These are phyloP conservation scores for Tyrophagus putrescentiae DNA, from an alignment of 1,140 invertebrate genomes.

Conservation along the genomic window DNA sequence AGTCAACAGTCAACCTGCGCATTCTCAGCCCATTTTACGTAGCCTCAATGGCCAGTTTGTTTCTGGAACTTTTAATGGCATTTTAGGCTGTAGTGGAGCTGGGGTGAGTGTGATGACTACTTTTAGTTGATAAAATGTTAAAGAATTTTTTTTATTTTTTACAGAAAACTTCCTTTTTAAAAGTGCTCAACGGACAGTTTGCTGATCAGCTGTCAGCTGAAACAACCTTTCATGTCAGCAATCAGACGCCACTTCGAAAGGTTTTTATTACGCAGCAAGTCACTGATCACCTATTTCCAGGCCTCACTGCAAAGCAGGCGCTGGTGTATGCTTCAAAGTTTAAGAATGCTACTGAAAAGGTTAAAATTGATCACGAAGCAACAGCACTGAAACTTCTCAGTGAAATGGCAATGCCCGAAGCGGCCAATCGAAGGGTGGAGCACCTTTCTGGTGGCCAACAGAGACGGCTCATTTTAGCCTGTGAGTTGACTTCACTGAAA, in stretches of 20 bases:
- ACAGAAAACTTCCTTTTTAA: too few relatives aligned
- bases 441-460: slow-evolving; percentile 56
- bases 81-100: too few relatives aligned
- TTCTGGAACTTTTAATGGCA: too few relatives aligned
- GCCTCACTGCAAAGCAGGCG: slow-evolving; percentile 52
- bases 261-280: slow-evolving; percentile 11
- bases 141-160: too few relatives aligned
- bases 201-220: not conserved
- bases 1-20: too few relatives aligned
- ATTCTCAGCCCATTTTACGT: too few relatives aligned
- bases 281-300: slow-evolving; percentile 59
- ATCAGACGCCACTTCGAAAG: not conserved
- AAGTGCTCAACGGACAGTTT: not conserved
- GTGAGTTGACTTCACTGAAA: slow-evolving; percentile 56
- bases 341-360: slow-evolving; percentile 8
- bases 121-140: too few relatives aligned
- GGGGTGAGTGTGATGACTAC: too few relatives aligned
- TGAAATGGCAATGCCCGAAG: not conserved
- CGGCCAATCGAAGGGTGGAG: not conserved
- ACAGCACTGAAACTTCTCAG: not conserved
- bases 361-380: not conserved
- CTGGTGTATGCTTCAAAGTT: slow-evolving; percentile 5
- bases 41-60: too few relatives aligned
- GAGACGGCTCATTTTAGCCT: slow-evolving; percentile 76
- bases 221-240: not conserved